Percentiles rank a stretch among this genome's conserved stretches.
These are phyloP conservation scores for Molothrus ater DNA, from an alignment of 2,797 vertebrate species.

Conservation along the genomic window DNA sequence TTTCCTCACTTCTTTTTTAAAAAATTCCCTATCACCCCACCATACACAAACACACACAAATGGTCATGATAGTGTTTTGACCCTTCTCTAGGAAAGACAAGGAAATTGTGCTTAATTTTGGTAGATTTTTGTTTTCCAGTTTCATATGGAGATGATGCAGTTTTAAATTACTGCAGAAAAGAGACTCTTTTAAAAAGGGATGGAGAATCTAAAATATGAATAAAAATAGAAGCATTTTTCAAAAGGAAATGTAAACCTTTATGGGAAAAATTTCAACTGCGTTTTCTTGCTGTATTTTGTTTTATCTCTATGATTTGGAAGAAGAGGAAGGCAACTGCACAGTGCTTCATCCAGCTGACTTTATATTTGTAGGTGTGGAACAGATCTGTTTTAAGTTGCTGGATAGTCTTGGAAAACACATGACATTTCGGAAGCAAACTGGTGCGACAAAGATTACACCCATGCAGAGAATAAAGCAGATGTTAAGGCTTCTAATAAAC, in stretches of 20 bases:
- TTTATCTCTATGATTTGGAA: background rate
- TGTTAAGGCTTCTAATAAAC: background rate
- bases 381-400: background rate
- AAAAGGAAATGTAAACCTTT: background rate
- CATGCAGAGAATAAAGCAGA: background rate
- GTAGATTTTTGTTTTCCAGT: background rate
- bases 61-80: background rate
- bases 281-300: background rate
- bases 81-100: background rate
- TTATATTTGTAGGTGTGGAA: background rate
- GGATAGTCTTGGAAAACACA: background rate
- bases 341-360: background rate
- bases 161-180: background rate
- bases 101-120: background rate
- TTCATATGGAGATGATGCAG: background rate
- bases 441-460: background rate
- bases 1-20: background rate
- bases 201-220: background rate
- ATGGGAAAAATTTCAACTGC: rapidly evolving
- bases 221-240: background rate
- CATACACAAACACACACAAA: background rate
- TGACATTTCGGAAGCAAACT: background rate
- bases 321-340: background rate
- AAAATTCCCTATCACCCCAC: background rate
- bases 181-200: background rate